These are phyloP conservation scores for Chitala chitala DNA, from an alignment of 2,113 vertebrate genomes.

Conservation along the genomic window DNA sequence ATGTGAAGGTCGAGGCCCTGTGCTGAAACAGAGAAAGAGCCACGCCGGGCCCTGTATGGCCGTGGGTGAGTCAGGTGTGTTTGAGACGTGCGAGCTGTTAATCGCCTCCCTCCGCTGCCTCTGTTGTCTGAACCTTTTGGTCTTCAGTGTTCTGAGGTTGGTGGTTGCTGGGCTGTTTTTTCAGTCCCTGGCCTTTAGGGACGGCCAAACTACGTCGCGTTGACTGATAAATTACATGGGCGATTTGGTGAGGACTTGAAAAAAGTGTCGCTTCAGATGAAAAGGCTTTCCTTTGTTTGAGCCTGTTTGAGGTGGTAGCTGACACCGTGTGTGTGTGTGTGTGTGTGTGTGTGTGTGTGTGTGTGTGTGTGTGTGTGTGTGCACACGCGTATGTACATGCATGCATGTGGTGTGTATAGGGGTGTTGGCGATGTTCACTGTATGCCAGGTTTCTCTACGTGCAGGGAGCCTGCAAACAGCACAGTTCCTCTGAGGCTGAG, in stretches of 20 bases:
- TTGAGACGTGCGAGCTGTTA: slow-evolving; percentile 5
- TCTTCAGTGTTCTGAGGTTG: slow-evolving; percentile 71
- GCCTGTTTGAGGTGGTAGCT: slow-evolving; percentile 65
- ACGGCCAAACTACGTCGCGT: slow-evolving; percentile 70
- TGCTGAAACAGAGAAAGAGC: background rate
- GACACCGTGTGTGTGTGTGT: slow-evolving; percentile 34
- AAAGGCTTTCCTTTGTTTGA: slow-evolving; percentile 71
- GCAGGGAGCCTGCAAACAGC: slow-evolving; percentile 64
- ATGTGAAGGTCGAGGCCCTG: background rate
- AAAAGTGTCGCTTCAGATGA: slow-evolving; percentile 75
- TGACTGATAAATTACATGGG: slow-evolving; percentile 76
- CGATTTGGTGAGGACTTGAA: slow-evolving; percentile 74
- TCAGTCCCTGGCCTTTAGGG: slow-evolving; percentile 75
- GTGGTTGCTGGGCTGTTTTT: slow-evolving; percentile 75
- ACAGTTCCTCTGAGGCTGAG: slow-evolving; percentile 41
- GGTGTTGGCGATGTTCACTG: slow-evolving; percentile 58
- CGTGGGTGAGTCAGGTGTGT: background rate
- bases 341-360: no score
- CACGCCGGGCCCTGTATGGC: background rate
- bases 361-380: background rate
- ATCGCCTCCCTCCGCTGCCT: slow-evolving; percentile 10
- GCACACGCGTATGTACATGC: no score
- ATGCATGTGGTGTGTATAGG: background rate
- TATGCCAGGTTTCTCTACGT: slow-evolving; percentile 69
- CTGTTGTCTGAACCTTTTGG: slow-evolving; percentile 60